Conservation (phyloP, 2,113 vertebrate species). For the Vicugna pacos region DNA sequence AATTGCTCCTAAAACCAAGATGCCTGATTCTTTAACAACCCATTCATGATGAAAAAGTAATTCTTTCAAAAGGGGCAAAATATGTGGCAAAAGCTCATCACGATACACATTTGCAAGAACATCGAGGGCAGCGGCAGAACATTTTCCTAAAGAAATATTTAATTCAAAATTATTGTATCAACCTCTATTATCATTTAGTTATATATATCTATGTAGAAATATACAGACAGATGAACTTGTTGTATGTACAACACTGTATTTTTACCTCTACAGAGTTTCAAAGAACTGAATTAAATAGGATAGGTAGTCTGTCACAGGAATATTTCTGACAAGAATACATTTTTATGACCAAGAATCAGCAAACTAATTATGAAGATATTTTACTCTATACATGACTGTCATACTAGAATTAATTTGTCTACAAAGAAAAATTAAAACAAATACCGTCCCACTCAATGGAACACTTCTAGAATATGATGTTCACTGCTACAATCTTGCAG, state of each 20-base stretch:
- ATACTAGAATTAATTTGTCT: neutral
- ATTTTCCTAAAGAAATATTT: slow-evolving; percentile 91
- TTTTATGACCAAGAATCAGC: slow-evolving; percentile 32
- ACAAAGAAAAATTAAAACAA: neutral
- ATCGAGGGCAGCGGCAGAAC: slow-evolving; percentile 96
- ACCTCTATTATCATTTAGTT: neutral
- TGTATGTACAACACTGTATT: neutral
- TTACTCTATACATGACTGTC: neutral
- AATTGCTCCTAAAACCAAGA: slow-evolving; percentile 97
- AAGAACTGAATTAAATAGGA: neutral
- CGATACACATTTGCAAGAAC: slow-evolving; percentile 98
- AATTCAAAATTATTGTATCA: slow-evolving; percentile 32
- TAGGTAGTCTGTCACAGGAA: neutral
- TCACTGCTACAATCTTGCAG: neutral
- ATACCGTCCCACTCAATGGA: neutral
- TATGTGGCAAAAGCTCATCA: slow-evolving; percentile 95
- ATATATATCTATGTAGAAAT: neutral
- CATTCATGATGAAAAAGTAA: slow-evolving; percentile 97
- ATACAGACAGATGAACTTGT: neutral
- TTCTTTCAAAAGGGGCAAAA: slow-evolving; percentile 96
- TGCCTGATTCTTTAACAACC: slow-evolving; percentile 98
- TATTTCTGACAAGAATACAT: neutral
- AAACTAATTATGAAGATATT: neutral
- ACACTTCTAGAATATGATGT: neutral
- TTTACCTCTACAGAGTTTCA: neutral